Evolutionary conservation across 1,140 invertebrate genomes (phyloP).

Genomic region (Ctenoplectra terminalis): DNA sequence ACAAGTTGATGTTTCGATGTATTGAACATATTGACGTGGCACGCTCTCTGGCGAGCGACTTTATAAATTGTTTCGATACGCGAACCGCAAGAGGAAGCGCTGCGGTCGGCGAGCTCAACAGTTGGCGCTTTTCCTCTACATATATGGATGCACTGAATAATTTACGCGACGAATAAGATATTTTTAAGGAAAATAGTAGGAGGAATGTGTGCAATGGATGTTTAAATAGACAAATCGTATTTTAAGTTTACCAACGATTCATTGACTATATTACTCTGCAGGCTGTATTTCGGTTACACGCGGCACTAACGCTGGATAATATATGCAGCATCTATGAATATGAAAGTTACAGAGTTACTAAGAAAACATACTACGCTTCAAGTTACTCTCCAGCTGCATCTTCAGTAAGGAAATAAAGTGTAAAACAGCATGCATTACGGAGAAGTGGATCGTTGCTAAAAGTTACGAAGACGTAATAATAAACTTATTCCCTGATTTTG

Average conservation of each 20-base stretch:
- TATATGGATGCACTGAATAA: neutral
- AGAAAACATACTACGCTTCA: constrained; percentile 72
- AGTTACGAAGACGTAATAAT: neutral
- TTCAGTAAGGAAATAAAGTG: neutral
- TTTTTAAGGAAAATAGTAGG: too few relatives aligned
- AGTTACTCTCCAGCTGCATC: constrained; percentile 13
- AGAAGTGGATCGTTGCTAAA: too few relatives aligned
- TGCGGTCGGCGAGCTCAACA: constrained; percentile 45
- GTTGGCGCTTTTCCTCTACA: constrained; percentile 13
- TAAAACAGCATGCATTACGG: neutral
- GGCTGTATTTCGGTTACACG: constrained; percentile 21
- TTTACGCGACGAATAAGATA: neutral
- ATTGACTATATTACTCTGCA: neutral
- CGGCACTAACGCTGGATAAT: constrained; percentile 71
- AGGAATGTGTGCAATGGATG: too few relatives aligned
- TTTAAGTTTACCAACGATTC: neutral
- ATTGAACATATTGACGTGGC: constrained; percentile 76
- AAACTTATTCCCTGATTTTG: neutral
- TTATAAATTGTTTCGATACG: constrained; percentile 61
- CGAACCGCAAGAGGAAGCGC: constrained; percentile 15
- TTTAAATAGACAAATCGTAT: neutral
- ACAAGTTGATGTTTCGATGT: constrained; percentile 69
- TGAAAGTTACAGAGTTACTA: constrained; percentile 78
- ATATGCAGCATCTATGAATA: constrained; percentile 79
- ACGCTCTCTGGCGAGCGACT: constrained; percentile 57